Conservation (phyloP, 2,797 vertebrate species). For the Leptoclinus maculatus region DNA sequence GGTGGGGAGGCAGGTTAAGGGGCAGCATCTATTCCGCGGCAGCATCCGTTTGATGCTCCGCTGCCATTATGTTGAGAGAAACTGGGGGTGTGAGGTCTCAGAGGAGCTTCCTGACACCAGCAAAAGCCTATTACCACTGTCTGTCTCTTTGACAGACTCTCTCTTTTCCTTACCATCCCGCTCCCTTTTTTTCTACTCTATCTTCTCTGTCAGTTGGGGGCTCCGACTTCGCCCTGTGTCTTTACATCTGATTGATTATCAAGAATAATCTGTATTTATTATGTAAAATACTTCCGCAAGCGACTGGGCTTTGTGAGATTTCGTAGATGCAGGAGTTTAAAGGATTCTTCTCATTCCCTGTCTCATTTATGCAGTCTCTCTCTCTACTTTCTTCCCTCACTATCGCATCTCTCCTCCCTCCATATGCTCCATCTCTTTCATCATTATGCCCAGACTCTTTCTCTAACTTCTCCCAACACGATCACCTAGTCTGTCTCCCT, state of each 20-base stretch:
- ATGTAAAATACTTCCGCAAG: background rate
- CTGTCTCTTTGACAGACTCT: constrained; percentile 37
- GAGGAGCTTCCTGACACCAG: constrained; percentile 58
- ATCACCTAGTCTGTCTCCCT: constrained; percentile 5
- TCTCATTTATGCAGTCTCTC: background rate
- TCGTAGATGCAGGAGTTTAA: background rate
- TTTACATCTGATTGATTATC: constrained; percentile 15
- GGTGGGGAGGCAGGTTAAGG: constrained; percentile 3
- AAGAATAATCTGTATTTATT: background rate
- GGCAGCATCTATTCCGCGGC: constrained; percentile 35
- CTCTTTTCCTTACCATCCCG: constrained; percentile 7
- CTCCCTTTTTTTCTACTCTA: background rate
- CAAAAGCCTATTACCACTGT: constrained; percentile 49
- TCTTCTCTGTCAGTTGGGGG: background rate
- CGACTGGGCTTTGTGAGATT: background rate
- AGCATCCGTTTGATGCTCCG: constrained; percentile 44
- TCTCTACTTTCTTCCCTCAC: background rate
- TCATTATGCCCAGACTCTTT: background rate
- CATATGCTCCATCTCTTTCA: background rate
- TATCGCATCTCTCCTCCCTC: background rate
- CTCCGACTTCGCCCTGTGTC: background rate
- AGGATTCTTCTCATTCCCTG: background rate
- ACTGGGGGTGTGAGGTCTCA: constrained; percentile 53
- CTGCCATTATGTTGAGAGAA: constrained; percentile 61
- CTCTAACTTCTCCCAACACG: background rate